Evolutionary conservation across 2,888 invertebrate genomes (phyloP).

Genomic region (Amphipoea lucens): DNA sequence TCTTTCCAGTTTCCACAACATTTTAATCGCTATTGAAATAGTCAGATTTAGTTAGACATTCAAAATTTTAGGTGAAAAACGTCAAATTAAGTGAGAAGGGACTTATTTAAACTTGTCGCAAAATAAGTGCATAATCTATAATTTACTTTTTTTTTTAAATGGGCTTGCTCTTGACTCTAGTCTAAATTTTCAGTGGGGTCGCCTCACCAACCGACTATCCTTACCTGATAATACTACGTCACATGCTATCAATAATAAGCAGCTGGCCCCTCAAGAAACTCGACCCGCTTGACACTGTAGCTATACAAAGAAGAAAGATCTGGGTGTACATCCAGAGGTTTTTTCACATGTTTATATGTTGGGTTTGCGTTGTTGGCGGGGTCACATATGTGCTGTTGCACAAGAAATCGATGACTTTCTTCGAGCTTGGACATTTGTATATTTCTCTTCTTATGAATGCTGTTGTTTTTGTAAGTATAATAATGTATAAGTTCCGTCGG

Average conservation of each 20-base stretch:
- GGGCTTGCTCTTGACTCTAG: too few species aligned
- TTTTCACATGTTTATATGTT: neutral
- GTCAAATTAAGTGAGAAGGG: neutral
- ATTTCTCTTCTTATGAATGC: conserved; percentile 9
- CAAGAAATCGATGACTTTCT: conserved; percentile 24
- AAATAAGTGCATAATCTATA: neutral
- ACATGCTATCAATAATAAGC: conserved; percentile 24
- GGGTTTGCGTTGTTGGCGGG: neutral
- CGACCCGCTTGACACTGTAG: neutral
- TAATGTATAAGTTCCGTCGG: neutral
- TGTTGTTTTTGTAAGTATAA: conserved; percentile 31
- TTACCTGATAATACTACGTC: conserved; percentile 23
- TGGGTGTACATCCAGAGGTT: conserved; percentile 22
- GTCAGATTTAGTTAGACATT: too few species aligned
- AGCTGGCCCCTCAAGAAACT: conserved; percentile 25
- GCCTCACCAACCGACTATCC: conserved; percentile 10
- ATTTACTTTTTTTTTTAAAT: neutral
- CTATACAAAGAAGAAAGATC: conserved; percentile 10
- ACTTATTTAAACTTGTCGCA: neutral
- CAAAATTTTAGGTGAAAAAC: too few species aligned
- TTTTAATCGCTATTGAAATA: too few species aligned
- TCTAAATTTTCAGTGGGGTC: conserved; percentile 11
- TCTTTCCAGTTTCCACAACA: too few species aligned
- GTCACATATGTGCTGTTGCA: neutral
- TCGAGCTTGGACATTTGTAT: conserved; percentile 39